Evolutionary conservation across 2,113 vertebrate genomes (phyloP), one percentile per base, ranked within the genome.

Genomic region (Cinclus cinclus): DNA sequence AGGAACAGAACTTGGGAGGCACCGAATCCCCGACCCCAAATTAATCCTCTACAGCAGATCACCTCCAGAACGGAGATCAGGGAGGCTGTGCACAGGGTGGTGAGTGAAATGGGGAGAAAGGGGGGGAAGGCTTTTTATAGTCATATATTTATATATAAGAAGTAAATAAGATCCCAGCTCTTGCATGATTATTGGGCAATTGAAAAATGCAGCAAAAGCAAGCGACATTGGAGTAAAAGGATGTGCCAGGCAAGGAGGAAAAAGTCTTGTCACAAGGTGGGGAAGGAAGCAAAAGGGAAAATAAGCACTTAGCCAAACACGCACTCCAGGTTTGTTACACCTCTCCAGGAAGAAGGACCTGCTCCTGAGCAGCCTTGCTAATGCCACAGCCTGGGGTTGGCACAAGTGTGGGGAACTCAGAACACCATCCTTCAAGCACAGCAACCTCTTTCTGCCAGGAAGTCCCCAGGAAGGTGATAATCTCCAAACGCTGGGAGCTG

Each of bases 141-240:
- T 92, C 69, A 89, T 94, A 73, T 89, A 94, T 90, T 93, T 83
- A 78, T 93, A 89, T 94, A 92, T 96, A 95, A 96, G 91, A 96
- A 94, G 91, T 95, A 97, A 96, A 84, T 95, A 96, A 97, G 91
- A 92, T 97, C 90, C 92, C 95, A 96, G 95, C 95, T 97, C 94
- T 96, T 83, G 94, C 59, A 41, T 59, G 39, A 94, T 91, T 95
- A 96, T 96, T 94, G 87, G 94, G 88, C 69, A 10, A 89, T 84
- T 84, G 94, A 92, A 94, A 97, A 95, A 96, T 78, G 95, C 96
- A 96, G 94, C 95, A 95, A 95, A 95, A 97, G 95, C 97, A 97
- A 96, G 96, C 69, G 30, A 96, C 80, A 91, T 62, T 96, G 95
- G 94, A 95, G 96, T 90, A 95, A 87, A 93, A 93, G 84, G 87